Evolutionary conservation across 2,797 vertebrate genomes (phyloP), one percentile per base, ranked within the genome.

Genomic region (Australoheros facetus): DNA sequence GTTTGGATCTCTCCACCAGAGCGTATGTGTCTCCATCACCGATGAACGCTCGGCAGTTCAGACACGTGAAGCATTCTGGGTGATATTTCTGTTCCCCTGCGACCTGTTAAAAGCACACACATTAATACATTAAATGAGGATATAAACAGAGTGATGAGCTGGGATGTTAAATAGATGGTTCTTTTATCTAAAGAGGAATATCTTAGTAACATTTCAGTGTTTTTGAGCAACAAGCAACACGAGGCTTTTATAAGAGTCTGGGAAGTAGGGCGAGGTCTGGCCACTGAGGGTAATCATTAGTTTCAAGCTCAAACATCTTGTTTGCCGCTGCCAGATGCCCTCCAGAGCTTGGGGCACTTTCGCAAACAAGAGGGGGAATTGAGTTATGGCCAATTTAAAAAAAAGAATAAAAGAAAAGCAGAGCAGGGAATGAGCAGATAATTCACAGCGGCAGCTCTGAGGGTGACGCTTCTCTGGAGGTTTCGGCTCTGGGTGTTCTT

Each of bases 51-150:
- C 89, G 95, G 76, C 98, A 99, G 55, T 96, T 97, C 85, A 97
- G 96, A 88, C 98, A 99, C 86, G 96, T 96, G 95, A 99, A 99
- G 91, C 98, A 99, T 89, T 99, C 98, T 0, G 98, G 98, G 93
- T 99, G 98, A 91, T 99, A 99, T 88, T 99, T 99, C 92, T 98
- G 97, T 85, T 99, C 98, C 76, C 98, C 98, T 0, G 98, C 98
- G 56, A 99, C 98, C 98, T 99, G 93, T 0, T 5, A 17, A 77
- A 21, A 26, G n/a, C 39, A 60, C 5, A 51, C 71, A 77, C 9
- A 54, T 2, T 5, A 12, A 81, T 16, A 19, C 13, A 30, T 60
- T 60, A 57, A 77, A 58, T 4, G 30, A 58, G 77, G 9, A 57
- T 13, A 16, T 69, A 51, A n/a, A 69, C 17, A 32, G 26, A 69